These are phyloP conservation scores for Noturus placidus DNA, from an alignment of 2,113 vertebrate species.

Conservation along the genomic window DNA sequence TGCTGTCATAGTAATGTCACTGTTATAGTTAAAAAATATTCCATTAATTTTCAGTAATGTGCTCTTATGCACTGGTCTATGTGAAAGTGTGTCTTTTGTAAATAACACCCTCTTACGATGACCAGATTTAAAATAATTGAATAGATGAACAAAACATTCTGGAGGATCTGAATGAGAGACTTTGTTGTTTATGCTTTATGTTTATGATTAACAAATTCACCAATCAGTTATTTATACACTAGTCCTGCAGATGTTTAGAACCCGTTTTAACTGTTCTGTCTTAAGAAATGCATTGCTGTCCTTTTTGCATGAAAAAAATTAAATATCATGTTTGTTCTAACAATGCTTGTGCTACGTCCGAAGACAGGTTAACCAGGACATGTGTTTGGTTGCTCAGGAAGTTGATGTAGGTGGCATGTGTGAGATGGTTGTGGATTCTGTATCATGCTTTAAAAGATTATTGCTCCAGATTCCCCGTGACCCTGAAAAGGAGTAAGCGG, in stretches of 20 bases:
- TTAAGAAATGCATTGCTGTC: no score
- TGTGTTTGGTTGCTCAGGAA: conserved; percentile 11
- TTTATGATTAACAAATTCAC: background rate
- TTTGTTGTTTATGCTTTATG: background rate
- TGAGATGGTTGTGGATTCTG: background rate
- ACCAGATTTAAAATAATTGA: background rate
- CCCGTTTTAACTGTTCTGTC: background rate
- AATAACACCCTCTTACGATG: background rate
- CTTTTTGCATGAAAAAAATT: background rate
- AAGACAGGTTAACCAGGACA: background rate
- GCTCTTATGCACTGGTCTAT: background rate
- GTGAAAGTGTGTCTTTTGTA: background rate
- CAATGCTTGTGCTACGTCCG: background rate
- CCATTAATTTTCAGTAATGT: background rate
- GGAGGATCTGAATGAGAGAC: background rate
- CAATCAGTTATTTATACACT: background rate
- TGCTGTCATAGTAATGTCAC: background rate
- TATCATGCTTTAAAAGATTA: background rate
- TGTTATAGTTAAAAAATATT: background rate
- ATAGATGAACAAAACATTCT: background rate
- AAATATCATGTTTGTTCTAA: background rate
- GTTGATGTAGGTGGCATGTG: background rate
- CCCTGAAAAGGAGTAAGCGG: no score
- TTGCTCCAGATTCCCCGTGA: no score
- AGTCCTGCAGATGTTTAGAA: background rate